Evolutionary conservation across 2,888 invertebrate species (phyloP).

Genomic region (Idaea dimidiata): DNA sequence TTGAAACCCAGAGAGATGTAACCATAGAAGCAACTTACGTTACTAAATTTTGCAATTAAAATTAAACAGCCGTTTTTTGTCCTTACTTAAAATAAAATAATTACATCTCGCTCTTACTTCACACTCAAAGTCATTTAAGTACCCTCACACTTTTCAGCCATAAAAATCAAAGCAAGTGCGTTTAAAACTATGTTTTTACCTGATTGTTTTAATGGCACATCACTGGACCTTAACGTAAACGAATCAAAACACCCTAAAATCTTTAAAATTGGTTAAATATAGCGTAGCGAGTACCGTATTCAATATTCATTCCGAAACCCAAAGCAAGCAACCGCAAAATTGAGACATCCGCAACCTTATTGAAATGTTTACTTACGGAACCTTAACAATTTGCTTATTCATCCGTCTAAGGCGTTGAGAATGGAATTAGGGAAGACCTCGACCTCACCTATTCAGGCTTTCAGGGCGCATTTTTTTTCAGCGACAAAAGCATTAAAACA

Average conservation of each 20-base stretch:
- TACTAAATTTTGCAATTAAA: too few relatives aligned
- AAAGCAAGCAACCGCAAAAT: conserved; percentile 12
- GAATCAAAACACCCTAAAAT: background rate
- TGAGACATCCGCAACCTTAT: conserved; percentile 26
- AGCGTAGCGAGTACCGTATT: background rate
- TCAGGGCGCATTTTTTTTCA: conserved; percentile 44
- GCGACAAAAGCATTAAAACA: conserved; percentile 63
- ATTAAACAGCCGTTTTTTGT: too few relatives aligned
- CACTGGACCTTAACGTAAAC: background rate
- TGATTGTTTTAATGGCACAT: too few relatives aligned
- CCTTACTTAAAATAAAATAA: too few relatives aligned
- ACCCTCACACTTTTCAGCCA: too few relatives aligned
- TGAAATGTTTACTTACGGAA: conserved; percentile 36
- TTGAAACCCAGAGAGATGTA: background rate
- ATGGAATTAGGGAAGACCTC: conserved; percentile 44
- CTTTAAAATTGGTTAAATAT: background rate
- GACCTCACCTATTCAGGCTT: conserved; percentile 46
- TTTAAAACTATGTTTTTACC: too few relatives aligned
- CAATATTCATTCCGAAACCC: background rate
- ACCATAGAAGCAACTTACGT: too few relatives aligned
- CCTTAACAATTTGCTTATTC: conserved; percentile 33
- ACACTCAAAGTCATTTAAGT: too few relatives aligned
- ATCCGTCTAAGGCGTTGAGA: conserved; percentile 34
- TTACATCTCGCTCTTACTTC: too few relatives aligned
- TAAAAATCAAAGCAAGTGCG: too few relatives aligned